These are phyloP conservation scores for Pao palembangensis DNA, from an alignment of 2,113 vertebrate genomes.

Conservation along the genomic window DNA sequence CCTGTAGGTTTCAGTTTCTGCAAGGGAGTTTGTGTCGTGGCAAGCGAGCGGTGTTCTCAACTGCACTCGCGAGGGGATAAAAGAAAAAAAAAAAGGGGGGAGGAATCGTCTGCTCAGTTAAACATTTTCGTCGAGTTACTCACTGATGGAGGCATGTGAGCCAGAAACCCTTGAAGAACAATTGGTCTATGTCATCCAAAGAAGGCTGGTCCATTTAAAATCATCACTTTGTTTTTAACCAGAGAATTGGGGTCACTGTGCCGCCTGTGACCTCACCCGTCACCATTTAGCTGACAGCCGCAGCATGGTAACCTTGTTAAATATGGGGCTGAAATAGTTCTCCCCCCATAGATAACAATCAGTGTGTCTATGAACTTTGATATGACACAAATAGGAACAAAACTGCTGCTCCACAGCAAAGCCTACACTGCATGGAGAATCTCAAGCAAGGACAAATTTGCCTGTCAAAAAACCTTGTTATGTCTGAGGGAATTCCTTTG, in stretches of 20 bases:
- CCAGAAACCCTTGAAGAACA: slow-evolving; percentile 35
- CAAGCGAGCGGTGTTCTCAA: slow-evolving; percentile 11
- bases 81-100: slow-evolving; percentile 9
- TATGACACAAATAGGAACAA: slow-evolving; percentile 69
- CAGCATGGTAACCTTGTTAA: slow-evolving; percentile 69
- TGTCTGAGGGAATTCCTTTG: slow-evolving; percentile 65
- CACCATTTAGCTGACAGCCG: slow-evolving; percentile 67
- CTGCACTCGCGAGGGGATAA: slow-evolving; percentile 5
- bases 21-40: not conserved
- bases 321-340: slow-evolving; percentile 37
- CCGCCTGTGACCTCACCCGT: slow-evolving; percentile 63
- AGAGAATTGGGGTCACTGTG: slow-evolving; percentile 46
- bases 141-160: slow-evolving; percentile 32
- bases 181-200: slow-evolving; percentile 50
- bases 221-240: slow-evolving; percentile 48
- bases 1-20: not conserved
- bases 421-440: slow-evolving; percentile 51
- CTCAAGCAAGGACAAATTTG: slow-evolving; percentile 61
- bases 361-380: slow-evolving; percentile 64
- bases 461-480: slow-evolving; percentile 70
- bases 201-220: slow-evolving; percentile 48
- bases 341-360: slow-evolving; percentile 69
- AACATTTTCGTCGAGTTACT: slow-evolving; percentile 40
- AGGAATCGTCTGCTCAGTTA: slow-evolving; percentile 6
- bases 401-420: slow-evolving; percentile 48